phyloP scores from a whole-genome alignment of 2,888 invertebrate species.

The Hymenopus coronatus region DNA sequence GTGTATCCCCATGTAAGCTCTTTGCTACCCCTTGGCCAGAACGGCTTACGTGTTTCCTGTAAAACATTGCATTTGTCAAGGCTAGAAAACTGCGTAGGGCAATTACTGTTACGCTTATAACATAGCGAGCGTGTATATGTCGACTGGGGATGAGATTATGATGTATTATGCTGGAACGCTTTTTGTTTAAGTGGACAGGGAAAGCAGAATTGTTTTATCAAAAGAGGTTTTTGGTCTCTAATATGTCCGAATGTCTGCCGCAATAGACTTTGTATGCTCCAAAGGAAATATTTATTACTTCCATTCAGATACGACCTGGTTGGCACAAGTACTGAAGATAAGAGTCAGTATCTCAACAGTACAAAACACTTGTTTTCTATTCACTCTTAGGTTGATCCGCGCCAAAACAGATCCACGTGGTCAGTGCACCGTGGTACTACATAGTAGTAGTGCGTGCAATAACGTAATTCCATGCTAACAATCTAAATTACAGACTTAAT shows the following conservation, averaged over 20 bases:
- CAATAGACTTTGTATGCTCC: background rate
- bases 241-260: background rate
- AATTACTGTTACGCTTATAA: background rate
- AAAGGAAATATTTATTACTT: background rate
- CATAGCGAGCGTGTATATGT: background rate
- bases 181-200: background rate
- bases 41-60: background rate
- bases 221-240: background rate
- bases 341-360: no score
- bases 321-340: no score
- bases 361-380: no score
- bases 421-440: no score
- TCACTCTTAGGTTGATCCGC: no score
- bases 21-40: background rate
- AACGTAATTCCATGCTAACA: no score
- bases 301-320: no score
- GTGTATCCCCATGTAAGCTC: background rate
- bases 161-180: background rate
- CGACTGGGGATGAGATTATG: background rate
- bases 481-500: no score
- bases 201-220: background rate
- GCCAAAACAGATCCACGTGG: no score
- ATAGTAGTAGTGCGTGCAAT: no score
- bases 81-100: background rate
- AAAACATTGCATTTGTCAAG: background rate